Percentiles rank a stretch among this genome's conserved stretches.
Evolutionary conservation across 2,888 invertebrate genomes (phyloP).

Genomic region (Phanerotoma sp.): DNA sequence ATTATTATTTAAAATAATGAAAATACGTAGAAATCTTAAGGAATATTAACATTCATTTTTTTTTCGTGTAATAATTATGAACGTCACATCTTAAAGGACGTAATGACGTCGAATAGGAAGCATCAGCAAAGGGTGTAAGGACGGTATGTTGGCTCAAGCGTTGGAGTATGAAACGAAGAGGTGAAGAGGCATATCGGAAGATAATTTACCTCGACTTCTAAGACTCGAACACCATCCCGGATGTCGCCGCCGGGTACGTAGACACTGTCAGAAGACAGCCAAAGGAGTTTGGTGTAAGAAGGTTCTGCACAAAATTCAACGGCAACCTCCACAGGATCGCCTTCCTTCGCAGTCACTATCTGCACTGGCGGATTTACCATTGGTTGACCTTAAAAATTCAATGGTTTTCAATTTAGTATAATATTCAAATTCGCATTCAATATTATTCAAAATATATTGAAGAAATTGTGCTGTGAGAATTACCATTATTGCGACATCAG

Average conservation of each 20-base stretch:
- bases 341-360: constrained; percentile 69
- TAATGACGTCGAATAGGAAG: too few species aligned
- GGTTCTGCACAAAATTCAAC: constrained; percentile 81
- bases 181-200: constrained; percentile 3
- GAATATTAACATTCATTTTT: too few species aligned
- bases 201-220: constrained; percentile 47
- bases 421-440: background rate
- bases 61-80: too few species aligned
- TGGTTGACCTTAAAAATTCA: constrained; percentile 67
- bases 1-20: background rate
- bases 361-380: constrained; percentile 67
- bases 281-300: constrained; percentile 64
- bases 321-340: constrained; percentile 67
- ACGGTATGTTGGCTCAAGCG: too few species aligned
- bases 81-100: too few species aligned
- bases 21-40: too few species aligned
- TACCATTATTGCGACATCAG: too few species aligned
- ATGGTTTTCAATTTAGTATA: constrained; percentile 6
- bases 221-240: constrained; percentile 52
- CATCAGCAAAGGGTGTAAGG: too few species aligned
- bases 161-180: background rate
- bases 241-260: constrained; percentile 61
- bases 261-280: constrained; percentile 63
- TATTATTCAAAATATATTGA: too few species aligned
- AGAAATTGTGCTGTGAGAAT: too few species aligned